These are phyloP conservation scores for Oxystoma pomonae DNA, from an alignment of 2,888 invertebrate species.

Conservation along the genomic window DNA sequence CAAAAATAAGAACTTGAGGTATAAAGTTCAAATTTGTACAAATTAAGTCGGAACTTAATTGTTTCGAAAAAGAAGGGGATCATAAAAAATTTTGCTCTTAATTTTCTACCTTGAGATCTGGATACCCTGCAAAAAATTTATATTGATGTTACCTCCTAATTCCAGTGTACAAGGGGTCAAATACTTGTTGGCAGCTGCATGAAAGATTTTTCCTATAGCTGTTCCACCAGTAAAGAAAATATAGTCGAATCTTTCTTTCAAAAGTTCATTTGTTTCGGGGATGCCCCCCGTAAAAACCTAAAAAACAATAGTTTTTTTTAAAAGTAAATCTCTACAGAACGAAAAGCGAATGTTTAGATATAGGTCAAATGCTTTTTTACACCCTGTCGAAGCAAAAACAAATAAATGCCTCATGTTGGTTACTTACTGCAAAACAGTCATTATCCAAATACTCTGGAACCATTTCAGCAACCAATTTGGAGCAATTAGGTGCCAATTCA, in stretches of 20 bases:
- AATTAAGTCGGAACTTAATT: too few relatives aligned
- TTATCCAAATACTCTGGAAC: slow-evolving; percentile 87
- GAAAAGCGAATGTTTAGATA: too few relatives aligned
- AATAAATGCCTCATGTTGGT: background rate
- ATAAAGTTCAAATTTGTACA: too few relatives aligned
- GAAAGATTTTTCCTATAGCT: slow-evolving; percentile 62
- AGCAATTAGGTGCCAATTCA: slow-evolving; percentile 73
- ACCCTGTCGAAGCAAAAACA: background rate
- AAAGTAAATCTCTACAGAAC: too few relatives aligned
- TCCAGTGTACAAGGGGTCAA: slow-evolving; percentile 74
- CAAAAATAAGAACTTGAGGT: too few relatives aligned
- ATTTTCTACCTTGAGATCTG: too few relatives aligned
- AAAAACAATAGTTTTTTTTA: too few relatives aligned
- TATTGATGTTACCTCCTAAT: slow-evolving; percentile 56
- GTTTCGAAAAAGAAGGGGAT: too few relatives aligned
- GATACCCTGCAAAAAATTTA: background rate
- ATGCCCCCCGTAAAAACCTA: slow-evolving; percentile 61
- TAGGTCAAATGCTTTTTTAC: too few relatives aligned
- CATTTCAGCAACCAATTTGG: slow-evolving; percentile 66
- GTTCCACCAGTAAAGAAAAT: slow-evolving; percentile 75
- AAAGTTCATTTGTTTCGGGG: slow-evolving; percentile 61
- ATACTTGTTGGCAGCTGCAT: slow-evolving; percentile 66
- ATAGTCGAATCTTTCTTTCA: slow-evolving; percentile 69
- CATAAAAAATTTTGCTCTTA: too few relatives aligned
- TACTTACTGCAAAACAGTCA: slow-evolving; percentile 64